Evolutionary conservation across 1,140 invertebrate species (phyloP).

Genomic region (Heliconius hermathena): DNA sequence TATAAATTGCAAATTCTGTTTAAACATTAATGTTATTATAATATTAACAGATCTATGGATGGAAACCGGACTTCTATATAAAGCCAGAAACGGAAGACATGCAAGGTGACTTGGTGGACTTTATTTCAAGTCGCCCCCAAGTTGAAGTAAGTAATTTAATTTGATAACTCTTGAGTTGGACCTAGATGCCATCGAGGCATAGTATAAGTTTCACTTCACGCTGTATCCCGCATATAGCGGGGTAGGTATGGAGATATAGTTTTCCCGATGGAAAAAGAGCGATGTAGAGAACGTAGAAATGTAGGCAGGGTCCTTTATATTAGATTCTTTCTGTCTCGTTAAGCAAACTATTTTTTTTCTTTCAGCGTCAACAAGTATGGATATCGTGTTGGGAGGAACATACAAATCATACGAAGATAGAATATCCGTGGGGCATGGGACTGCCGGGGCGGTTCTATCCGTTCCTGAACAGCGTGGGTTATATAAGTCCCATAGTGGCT

Average conservation of each 20-base stretch:
- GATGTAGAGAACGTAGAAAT: too few relatives aligned
- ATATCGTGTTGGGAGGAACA: slow-evolving; percentile 89
- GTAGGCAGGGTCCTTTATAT: too few relatives aligned
- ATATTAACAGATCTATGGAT: slow-evolving; percentile 83
- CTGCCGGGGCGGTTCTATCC: slow-evolving; percentile 54
- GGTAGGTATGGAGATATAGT: too few relatives aligned
- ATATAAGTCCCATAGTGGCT: slow-evolving; percentile 58
- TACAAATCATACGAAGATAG: slow-evolving; percentile 85
- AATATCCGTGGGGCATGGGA: slow-evolving; percentile 66
- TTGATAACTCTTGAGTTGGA: not conserved
- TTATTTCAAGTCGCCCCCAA: slow-evolving; percentile 75
- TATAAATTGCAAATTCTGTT: too few relatives aligned
- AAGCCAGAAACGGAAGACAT: slow-evolving; percentile 81
- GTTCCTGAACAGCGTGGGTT: slow-evolving; percentile 45
- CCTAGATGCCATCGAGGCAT: too few relatives aligned
- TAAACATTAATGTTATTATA: not conserved
- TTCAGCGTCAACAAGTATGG: slow-evolving; percentile 87
- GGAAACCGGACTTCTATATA: slow-evolving; percentile 87
- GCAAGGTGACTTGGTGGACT: slow-evolving; percentile 83
- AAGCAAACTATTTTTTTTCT: slow-evolving; percentile 21
- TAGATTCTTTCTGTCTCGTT: too few relatives aligned
- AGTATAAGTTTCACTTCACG: too few relatives aligned
- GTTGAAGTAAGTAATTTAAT: slow-evolving; percentile 38
- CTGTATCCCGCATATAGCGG: too few relatives aligned
- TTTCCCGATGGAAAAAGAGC: too few relatives aligned